Percentiles rank a stretch among this genome's conserved stretches.
phyloP scores from a whole-genome alignment of 1,140 invertebrate genomes.

The Drosophila kanapiae region DNA sequence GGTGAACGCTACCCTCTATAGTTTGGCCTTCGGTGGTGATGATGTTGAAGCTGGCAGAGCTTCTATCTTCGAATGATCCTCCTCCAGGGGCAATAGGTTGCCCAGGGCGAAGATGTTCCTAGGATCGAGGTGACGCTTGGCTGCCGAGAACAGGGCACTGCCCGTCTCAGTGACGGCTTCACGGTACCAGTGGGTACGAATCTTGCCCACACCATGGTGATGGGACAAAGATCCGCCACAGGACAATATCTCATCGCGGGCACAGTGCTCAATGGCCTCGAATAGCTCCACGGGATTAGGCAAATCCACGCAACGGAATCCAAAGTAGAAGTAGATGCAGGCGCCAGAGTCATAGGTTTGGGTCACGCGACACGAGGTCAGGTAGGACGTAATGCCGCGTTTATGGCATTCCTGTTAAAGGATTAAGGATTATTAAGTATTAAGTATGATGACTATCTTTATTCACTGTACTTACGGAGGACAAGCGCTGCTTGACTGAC shows the following conservation, averaged over 20 bases:
- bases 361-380: conserved; percentile 94
- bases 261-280: conserved; percentile 93
- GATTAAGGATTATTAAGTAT: neutral
- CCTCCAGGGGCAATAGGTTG: conserved; percentile 88
- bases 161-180: conserved; percentile 91
- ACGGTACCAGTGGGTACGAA: conserved; percentile 94
- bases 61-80: conserved; percentile 13
- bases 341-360: conserved; percentile 98
- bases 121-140: conserved; percentile 96
- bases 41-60: conserved; percentile 1
- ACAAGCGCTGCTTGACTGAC: conserved; percentile 95
- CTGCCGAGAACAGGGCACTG: conserved; percentile 90
- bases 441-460: too few relatives aligned
- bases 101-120: conserved; percentile 96
- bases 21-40: conserved; percentile 70
- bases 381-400: conserved; percentile 87
- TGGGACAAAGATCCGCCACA: conserved; percentile 97
- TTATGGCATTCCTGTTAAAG: conserved; percentile 89
- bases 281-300: conserved; percentile 92
- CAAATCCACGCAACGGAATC: conserved; percentile 91
- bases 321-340: conserved; percentile 99
- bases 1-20: conserved; percentile 45
- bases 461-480: conserved; percentile 56
- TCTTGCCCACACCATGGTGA: conserved; percentile 98
- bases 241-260: conserved; percentile 96